These are phyloP conservation scores for Labeo rohita DNA, from an alignment of 2,113 vertebrate species.

Conservation along the genomic window DNA sequence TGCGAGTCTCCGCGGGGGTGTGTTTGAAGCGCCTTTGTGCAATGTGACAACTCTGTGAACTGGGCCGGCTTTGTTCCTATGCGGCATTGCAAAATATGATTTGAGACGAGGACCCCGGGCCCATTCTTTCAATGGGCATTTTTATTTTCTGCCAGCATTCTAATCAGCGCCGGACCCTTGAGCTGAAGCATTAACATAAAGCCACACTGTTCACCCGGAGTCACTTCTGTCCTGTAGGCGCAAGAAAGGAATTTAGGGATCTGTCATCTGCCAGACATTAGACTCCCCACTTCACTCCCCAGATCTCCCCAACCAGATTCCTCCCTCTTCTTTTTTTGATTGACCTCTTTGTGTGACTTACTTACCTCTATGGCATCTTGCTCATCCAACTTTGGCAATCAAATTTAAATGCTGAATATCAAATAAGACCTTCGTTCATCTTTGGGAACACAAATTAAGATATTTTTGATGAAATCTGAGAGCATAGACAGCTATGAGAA, in stretches of 20 bases:
- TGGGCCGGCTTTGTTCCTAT: conserved; percentile 86
- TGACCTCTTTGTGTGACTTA: conserved; percentile 64
- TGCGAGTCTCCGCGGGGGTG: conserved; percentile 79
- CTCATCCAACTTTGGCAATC: conserved; percentile 19
- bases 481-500: no score
- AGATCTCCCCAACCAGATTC: conserved; percentile 44
- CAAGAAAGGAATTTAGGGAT: conserved; percentile 85
- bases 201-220: conserved; percentile 87
- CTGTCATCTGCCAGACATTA: conserved; percentile 93
- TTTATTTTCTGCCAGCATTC: conserved; percentile 92
- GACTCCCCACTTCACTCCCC: conserved; percentile 68
- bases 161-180: conserved; percentile 87
- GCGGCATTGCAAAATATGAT: conserved; percentile 88
- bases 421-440: no score
- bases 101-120: conserved; percentile 90
- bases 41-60: conserved; percentile 80
- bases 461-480: no score
- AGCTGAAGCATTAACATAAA: conserved; percentile 83
- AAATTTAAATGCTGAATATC: not conserved
- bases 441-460: no score
- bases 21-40: conserved; percentile 86
- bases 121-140: conserved; percentile 86
- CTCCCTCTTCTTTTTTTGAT: conserved; percentile 60
- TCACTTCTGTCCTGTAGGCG: conserved; percentile 87
- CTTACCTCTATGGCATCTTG: conserved; percentile 59